A percentile compares a stretch with the other conserved stretches of the same genome.
These are phyloP conservation scores for Taxidea taxus DNA, from an alignment of 2,113 vertebrate species.

Conservation along the genomic window DNA sequence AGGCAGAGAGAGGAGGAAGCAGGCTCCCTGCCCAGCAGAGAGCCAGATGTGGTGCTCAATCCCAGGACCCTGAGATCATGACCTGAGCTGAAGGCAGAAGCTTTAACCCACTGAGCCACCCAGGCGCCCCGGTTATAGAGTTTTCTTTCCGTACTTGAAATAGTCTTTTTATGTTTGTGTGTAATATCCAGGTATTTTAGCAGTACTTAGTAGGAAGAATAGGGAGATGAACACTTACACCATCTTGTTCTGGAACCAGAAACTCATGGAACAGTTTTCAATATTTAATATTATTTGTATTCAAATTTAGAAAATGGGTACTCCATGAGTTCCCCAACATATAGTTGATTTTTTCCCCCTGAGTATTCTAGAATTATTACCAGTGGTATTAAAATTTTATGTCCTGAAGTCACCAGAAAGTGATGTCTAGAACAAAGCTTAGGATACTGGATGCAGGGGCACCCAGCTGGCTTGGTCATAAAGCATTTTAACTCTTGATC, in stretches of 20 bases:
- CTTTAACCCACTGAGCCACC: no score
- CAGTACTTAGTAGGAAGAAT: background rate
- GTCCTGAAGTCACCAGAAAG: background rate
- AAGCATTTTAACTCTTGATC: background rate
- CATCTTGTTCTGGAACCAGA: background rate
- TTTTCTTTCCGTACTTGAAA: background rate
- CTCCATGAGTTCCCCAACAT: background rate
- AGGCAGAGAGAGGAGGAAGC: no score
- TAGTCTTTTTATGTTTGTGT: background rate
- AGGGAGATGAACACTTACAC: background rate
- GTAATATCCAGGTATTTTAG: background rate
- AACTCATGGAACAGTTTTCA: background rate
- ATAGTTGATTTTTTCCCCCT: background rate
- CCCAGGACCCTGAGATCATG: no score
- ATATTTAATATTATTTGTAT: conserved; percentile 15
- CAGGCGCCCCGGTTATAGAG: background rate
- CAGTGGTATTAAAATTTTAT: background rate
- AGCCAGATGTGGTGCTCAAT: no score
- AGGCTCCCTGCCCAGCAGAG: no score
- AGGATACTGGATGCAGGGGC: background rate
- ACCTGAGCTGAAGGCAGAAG: no score
- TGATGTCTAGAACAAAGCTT: conserved; percentile 2
- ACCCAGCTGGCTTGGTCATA: background rate
- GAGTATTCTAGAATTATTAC: background rate
- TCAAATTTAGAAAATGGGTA: background rate